phyloP scores from a whole-genome alignment of 1,140 invertebrate species.

The Andricus grossulariae region DNA sequence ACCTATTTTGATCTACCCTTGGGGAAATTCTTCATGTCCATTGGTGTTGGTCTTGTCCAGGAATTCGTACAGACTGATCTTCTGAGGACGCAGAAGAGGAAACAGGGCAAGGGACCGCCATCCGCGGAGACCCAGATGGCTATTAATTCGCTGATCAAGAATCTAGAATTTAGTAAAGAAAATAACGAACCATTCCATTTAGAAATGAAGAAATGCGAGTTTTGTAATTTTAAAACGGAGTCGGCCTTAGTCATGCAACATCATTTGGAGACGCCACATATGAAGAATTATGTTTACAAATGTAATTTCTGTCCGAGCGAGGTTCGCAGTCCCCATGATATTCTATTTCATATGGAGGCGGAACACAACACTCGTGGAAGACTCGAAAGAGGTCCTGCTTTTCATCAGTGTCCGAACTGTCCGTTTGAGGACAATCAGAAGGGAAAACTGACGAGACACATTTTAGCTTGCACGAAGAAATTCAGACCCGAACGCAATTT shows the following conservation, averaged over 20 bases:
- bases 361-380: conserved; percentile 89
- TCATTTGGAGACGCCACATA: conserved; percentile 94
- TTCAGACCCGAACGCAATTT: conserved; percentile 91
- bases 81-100: conserved; percentile 89
- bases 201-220: conserved; percentile 89
- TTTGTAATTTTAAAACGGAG: conserved; percentile 95
- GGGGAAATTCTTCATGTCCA: conserved; percentile 94
- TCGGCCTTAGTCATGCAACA: conserved; percentile 90
- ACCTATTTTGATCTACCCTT: conserved; percentile 90
- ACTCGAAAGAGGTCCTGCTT: conserved; percentile 88
- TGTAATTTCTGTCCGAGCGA: conserved; percentile 93
- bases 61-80: conserved; percentile 95
- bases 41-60: conserved; percentile 93
- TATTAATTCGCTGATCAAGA: conserved; percentile 87
- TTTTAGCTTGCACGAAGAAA: conserved; percentile 92
- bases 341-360: conserved; percentile 93
- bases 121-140: conserved; percentile 84
- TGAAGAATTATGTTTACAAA: conserved; percentile 89
- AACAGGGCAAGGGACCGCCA: conserved; percentile 80
- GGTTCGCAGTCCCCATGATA: conserved; percentile 89
- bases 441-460: conserved; percentile 92
- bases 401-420: conserved; percentile 95
- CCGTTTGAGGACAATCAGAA: conserved; percentile 96
- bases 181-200: conserved; percentile 91
- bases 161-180: conserved; percentile 90